Percentiles rank a stretch among this genome's conserved stretches.
Evolutionary conservation across 2,113 vertebrate species (phyloP).

Genomic region (Dolichallabes microphthalmus): DNA sequence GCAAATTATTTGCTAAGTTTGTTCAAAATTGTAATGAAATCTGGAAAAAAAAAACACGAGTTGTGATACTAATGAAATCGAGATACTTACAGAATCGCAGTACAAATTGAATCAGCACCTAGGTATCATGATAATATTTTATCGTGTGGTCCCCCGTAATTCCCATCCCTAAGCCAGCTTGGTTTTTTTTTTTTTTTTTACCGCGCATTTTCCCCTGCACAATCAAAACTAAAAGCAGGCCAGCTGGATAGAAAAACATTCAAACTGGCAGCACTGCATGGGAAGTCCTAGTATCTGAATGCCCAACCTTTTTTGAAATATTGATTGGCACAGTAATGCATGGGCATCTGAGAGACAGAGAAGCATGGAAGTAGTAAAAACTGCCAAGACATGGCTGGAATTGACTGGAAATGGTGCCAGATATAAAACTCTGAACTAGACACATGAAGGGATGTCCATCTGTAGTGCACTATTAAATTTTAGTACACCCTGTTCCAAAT

Average conservation of each 20-base stretch:
- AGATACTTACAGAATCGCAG: no score
- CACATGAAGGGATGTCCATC: neutral
- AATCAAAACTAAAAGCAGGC: neutral
- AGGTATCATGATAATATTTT: no score
- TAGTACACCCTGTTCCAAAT: neutral
- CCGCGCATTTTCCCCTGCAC: neutral
- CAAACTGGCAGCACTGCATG: neutral
- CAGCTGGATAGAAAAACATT: neutral
- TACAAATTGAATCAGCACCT: no score
- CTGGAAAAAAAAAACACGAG: no score
- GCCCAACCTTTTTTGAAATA: neutral
- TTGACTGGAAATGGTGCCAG: neutral
- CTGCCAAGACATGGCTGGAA: no score
- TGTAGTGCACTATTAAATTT: neutral
- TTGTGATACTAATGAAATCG: no score
- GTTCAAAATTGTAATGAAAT: no score
- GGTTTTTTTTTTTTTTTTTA: no score
- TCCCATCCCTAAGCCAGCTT: neutral
- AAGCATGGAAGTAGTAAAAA: neutral
- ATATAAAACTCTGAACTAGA: neutral
- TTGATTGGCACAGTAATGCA: slow-evolving; percentile 13
- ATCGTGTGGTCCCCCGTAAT: no score
- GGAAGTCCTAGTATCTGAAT: neutral
- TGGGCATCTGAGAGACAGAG: neutral
- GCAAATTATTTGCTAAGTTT: no score